Percentiles rank a stretch among this genome's conserved stretches.
These are phyloP conservation scores for Cyrtodaria siliqua DNA, from an alignment of 2,888 invertebrate species.

Conservation along the genomic window DNA sequence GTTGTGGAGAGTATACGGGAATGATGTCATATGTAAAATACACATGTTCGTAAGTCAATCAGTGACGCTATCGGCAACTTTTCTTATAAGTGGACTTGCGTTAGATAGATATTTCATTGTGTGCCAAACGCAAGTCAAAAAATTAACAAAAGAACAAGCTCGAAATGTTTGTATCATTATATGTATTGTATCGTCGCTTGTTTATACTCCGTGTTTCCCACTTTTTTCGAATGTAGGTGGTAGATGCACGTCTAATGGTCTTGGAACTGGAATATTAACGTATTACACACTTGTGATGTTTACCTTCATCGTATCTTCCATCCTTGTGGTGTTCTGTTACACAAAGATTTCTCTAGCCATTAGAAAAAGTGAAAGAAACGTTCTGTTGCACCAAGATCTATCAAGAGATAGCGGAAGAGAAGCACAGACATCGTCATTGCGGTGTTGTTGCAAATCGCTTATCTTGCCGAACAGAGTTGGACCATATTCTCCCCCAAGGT, in stretches of 20 bases:
- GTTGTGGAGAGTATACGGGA: slow-evolving; percentile 39
- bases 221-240: slow-evolving; percentile 31
- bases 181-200: slow-evolving; percentile 8
- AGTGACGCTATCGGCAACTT: slow-evolving; percentile 40
- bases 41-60: slow-evolving; percentile 58
- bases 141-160: slow-evolving; percentile 15
- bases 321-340: slow-evolving; percentile 16
- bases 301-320: slow-evolving; percentile 10
- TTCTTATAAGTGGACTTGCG: slow-evolving; percentile 46
- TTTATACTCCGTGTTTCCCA: slow-evolving; percentile 44
- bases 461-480: no score
- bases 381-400: no score
- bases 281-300: slow-evolving; percentile 32
- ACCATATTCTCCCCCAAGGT: no score
- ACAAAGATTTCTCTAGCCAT: slow-evolving; percentile 8
- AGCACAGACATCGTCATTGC: no score
- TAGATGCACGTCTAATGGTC: slow-evolving; percentile 5
- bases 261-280: slow-evolving; percentile 12
- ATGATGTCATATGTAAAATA: slow-evolving; percentile 35
- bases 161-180: slow-evolving; percentile 29
- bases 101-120: slow-evolving; percentile 53
- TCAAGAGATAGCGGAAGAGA: no score
- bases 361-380: no score
- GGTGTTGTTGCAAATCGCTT: no score
- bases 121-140: slow-evolving; percentile 7